Percentiles rank a stretch among this genome's conserved stretches.
phyloP scores from a whole-genome alignment of 2,113 vertebrate genomes.

The Cyrtonyx montezumae region DNA sequence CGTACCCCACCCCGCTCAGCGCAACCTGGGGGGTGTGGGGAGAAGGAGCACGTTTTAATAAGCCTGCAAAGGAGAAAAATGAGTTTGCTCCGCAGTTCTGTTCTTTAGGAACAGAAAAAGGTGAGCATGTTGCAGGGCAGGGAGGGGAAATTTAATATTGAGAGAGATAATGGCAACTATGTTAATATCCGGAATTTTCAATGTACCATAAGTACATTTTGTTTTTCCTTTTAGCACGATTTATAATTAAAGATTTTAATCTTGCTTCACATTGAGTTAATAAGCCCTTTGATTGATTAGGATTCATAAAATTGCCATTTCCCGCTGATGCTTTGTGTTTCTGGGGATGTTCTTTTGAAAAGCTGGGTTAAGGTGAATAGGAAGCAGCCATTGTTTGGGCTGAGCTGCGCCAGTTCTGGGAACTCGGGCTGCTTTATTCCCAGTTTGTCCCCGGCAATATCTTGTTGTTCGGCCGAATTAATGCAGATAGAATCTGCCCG shows the following conservation, averaged over 20 bases:
- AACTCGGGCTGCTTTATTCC: slow-evolving; percentile 70
- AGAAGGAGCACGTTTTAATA: slow-evolving; percentile 77
- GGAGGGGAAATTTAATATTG: slow-evolving; percentile 81
- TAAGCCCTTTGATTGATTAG: slow-evolving; percentile 89
- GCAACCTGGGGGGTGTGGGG: slow-evolving; percentile 27
- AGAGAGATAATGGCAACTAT: slow-evolving; percentile 85
- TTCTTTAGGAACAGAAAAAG: slow-evolving; percentile 80
- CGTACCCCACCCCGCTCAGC: slow-evolving; percentile 18
- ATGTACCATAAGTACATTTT: slow-evolving; percentile 86
- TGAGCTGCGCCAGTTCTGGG: slow-evolving; percentile 78
- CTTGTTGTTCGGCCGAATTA: slow-evolving; percentile 77
- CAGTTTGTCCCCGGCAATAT: slow-evolving; percentile 74
- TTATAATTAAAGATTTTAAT: slow-evolving; percentile 93
- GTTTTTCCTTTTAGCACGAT: slow-evolving; percentile 88
- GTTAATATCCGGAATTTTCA: slow-evolving; percentile 89
- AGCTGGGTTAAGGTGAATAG: slow-evolving; percentile 81
- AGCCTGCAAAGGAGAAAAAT: slow-evolving; percentile 69
- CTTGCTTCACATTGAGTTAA: slow-evolving; percentile 90
- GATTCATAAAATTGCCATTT: slow-evolving; percentile 89
- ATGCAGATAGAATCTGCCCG: slow-evolving; percentile 77
- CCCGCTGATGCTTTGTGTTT: slow-evolving; percentile 85
- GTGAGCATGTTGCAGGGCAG: slow-evolving; percentile 75
- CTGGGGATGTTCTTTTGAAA: slow-evolving; percentile 83
- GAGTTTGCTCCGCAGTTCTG: slow-evolving; percentile 75
- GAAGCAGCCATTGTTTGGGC: slow-evolving; percentile 83